phyloP scores from a whole-genome alignment of 1,140 invertebrate species.

The Psix sp. region DNA sequence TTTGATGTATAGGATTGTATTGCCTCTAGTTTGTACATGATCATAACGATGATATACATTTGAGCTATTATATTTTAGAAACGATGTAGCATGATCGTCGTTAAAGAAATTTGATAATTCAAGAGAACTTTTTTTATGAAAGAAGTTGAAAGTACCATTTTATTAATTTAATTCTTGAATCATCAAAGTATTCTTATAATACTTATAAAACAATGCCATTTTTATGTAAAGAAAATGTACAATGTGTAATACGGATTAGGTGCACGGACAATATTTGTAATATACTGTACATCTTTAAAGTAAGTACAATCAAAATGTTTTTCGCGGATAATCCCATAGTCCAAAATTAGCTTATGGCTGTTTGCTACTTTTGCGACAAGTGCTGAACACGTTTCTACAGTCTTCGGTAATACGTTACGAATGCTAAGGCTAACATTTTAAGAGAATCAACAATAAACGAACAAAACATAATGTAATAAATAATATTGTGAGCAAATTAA shows the following conservation, averaged over 20 bases:
- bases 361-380: conserved; percentile 15
- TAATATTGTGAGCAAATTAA: too few relatives aligned
- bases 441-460: background rate
- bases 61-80: conserved; percentile 32
- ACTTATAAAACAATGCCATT: too few relatives aligned
- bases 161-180: background rate
- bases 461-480: too few relatives aligned
- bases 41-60: conserved; percentile 35
- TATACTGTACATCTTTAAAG: too few relatives aligned
- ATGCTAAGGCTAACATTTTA: conserved; percentile 2
- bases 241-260: too few relatives aligned
- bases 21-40: conserved; percentile 49
- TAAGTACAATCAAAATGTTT: background rate
- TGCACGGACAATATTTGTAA: too few relatives aligned
- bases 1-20: conserved; percentile 43
- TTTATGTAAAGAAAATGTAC: too few relatives aligned
- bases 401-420: conserved; percentile 7
- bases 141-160: too few relatives aligned
- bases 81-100: conserved; percentile 29
- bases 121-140: too few relatives aligned
- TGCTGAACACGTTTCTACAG: conserved; percentile 31
- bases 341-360: conserved; percentile 14
- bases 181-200: too few relatives aligned
- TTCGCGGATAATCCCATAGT: background rate
- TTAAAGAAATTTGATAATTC: background rate